Percentiles rank a stretch among this genome's conserved stretches.
Conservation (phyloP, 2,797 vertebrate species). For the Myotis findleyi region DNA sequence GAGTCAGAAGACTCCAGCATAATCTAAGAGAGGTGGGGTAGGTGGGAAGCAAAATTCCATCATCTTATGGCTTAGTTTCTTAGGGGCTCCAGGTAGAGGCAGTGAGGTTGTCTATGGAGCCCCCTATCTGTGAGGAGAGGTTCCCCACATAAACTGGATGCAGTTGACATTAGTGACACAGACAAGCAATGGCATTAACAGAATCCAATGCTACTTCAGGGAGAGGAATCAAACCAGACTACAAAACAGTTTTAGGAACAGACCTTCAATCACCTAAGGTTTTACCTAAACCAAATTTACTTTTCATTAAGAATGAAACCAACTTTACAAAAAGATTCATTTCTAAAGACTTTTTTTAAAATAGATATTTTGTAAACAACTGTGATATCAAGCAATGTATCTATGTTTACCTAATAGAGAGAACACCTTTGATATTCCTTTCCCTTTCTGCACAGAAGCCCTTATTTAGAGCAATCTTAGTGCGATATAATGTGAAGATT, state of each 20-base stretch:
- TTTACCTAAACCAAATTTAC: not conserved
- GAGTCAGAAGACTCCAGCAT: not conserved
- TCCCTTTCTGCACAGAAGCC: not conserved
- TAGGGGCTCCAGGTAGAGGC: not conserved
- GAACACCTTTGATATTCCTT: not conserved
- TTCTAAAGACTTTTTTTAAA: not conserved
- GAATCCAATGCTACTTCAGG: not conserved
- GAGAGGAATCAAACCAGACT: not conserved
- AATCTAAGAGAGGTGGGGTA: not conserved
- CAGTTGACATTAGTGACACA: not conserved
- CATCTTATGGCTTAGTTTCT: not conserved
- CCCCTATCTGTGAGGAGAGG: not conserved
- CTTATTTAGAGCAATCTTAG: not conserved
- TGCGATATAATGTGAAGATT: not conserved
- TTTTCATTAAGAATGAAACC: conserved; percentile 24
- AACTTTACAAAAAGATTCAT: not conserved
- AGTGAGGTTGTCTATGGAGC: not conserved
- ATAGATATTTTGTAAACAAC: not conserved
- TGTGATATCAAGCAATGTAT: not conserved
- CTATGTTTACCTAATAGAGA: not conserved
- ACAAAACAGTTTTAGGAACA: conserved; percentile 23
- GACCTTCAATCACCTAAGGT: not conserved
- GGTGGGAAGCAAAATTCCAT: not conserved
- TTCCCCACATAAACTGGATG: not conserved
- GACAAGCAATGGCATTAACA: not conserved